Evolutionary conservation across 2,113 vertebrate species (phyloP), one percentile per base, ranked within the genome.

Genomic region (Passer montanus): DNA sequence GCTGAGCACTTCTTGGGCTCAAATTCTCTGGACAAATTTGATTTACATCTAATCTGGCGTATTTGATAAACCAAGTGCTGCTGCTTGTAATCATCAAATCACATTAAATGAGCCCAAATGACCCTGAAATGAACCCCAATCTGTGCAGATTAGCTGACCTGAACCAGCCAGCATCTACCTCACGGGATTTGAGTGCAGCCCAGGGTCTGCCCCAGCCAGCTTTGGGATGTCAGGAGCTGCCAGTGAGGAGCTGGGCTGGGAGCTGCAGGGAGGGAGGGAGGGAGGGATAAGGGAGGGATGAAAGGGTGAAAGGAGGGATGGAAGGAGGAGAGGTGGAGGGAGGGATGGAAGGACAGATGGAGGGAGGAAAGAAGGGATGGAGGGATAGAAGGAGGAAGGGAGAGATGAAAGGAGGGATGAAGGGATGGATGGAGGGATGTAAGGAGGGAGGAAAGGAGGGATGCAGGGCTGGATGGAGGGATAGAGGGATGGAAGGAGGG

Each of bases 141-240:
- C 19, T 14, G 33, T 43, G 21, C 52, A 68, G 67, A 60, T 83
- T 1, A 49, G 37, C 31, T 19, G 13, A 39, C 23, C 43, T 21
- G 66, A 50, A 19, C 5, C 44, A 30, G 12, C 15, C 8, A 0
- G 1, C 33, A 4, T 2, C 64, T n/a, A 3, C 1, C 60, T n/a
- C 63, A 3, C 0, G 15, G 70, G 5, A 23, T 13, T 1, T 15
- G 13, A 15, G 1, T 39, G 37, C 58, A 64, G 55, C 21, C 76
- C 11, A 2, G 53, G 26, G 31, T 11, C 20, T 70, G 49, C 31
- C 7, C 21, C 20, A 0, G 4, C 3, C 35, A 18, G 4, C n/a
- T 11, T 12, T 15, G 63, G 63, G 52, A 10, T 12, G 11, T 0
- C 17, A 0, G 2, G n/a, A 31, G n/a, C 5, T 2, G 4, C 53